Percentiles rank a stretch among this genome's conserved stretches.
Evolutionary conservation across 2,113 vertebrate genomes (phyloP).

Genomic region (Romanogobio albipinnatus): DNA sequence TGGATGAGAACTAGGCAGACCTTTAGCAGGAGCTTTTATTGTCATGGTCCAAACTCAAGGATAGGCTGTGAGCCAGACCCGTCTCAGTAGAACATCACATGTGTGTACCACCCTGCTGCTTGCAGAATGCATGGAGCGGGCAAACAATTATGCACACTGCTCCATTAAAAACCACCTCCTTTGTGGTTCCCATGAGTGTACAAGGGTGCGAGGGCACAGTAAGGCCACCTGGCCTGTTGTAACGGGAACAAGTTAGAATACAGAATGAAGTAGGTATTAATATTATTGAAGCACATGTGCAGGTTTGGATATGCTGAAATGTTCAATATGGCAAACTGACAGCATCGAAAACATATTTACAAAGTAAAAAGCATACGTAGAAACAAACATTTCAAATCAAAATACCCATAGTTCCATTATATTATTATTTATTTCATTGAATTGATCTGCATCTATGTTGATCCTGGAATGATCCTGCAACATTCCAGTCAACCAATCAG

Average conservation of each 20-base stretch:
- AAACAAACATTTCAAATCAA: neutral
- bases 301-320: neutral
- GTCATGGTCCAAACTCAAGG: constrained; percentile 37
- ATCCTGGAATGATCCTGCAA: too few relatives aligned
- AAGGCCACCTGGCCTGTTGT: constrained; percentile 24
- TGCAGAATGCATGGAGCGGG: constrained; percentile 46
- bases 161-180: constrained; percentile 47
- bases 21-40: constrained; percentile 43
- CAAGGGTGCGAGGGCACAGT: constrained; percentile 28
- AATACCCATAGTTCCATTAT: neutral
- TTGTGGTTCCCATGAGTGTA: constrained; percentile 33
- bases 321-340: neutral
- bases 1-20: constrained; percentile 44
- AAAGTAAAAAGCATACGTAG: neutral
- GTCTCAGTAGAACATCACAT: constrained; percentile 43
- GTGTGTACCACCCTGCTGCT: constrained; percentile 49
- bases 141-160: constrained; percentile 54
- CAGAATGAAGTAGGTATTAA: neutral
- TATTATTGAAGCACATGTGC: neutral
- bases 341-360: neutral
- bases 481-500: too few relatives aligned
- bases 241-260: neutral
- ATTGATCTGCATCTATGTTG: too few relatives aligned
- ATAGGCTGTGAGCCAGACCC: constrained; percentile 41
- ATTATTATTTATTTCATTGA: neutral